Conservation (phyloP, 2,888 invertebrate genomes). For the Platycnemis pennipes region DNA sequence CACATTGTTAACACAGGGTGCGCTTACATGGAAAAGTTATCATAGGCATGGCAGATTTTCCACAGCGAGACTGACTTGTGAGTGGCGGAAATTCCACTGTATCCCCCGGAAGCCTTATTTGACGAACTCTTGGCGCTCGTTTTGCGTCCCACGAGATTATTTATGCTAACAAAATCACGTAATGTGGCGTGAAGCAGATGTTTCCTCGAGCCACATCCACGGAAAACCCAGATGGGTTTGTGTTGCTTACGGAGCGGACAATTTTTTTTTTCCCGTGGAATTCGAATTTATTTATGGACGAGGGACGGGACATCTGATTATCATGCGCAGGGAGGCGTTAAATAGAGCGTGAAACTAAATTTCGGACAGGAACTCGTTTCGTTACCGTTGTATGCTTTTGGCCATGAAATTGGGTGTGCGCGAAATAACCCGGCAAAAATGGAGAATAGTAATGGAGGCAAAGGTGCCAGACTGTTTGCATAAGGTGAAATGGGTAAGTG, state of each 20-base stretch:
- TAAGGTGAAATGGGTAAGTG: background rate
- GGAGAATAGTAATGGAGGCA: background rate
- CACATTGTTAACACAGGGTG: too few relatives aligned
- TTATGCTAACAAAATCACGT: conserved; percentile 1
- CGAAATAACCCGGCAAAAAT: background rate
- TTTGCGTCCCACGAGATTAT: background rate
- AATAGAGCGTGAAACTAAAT: conserved; percentile 35
- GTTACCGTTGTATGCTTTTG: conserved; percentile 26
- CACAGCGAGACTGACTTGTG: background rate
- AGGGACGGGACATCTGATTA: conserved; percentile 24
- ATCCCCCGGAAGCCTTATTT: background rate
- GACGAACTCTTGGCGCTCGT: background rate
- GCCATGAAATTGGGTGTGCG: conserved; percentile 26
- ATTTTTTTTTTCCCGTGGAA: background rate
- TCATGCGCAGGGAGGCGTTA: conserved; percentile 1
- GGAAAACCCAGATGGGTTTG: conserved; percentile 22
- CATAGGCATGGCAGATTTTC: background rate
- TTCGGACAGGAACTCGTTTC: conserved; percentile 7
- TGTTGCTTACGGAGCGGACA: background rate
- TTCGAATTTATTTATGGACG: conserved; percentile 17
- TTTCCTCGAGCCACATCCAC: background rate
- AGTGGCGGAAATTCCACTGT: background rate
- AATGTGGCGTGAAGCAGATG: conserved; percentile 35
- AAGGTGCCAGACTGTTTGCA: background rate
- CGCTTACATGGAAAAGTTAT: background rate